A percentile compares a stretch with the other conserved stretches of the same genome.
phyloP scores from a whole-genome alignment of 2,888 invertebrate species.

The Cecidostiba fungosa region DNA sequence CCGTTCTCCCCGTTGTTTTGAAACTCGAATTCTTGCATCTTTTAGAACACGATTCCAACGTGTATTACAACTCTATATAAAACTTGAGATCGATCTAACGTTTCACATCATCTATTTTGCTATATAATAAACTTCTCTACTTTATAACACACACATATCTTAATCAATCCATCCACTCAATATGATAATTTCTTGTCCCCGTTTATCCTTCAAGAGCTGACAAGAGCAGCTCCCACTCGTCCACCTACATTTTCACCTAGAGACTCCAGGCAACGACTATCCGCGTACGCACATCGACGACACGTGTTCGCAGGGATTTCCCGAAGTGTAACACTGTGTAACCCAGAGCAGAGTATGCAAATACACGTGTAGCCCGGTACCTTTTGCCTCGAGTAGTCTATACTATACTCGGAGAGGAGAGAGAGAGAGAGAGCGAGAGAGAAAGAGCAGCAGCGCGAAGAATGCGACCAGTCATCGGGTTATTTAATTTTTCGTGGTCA shows the following conservation, averaged over 20 bases:
- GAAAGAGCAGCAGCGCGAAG: slow-evolving; percentile 68
- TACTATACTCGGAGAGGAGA: neutral
- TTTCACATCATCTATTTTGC: neutral
- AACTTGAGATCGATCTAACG: neutral
- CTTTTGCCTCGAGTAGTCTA: neutral
- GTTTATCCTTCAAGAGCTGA: neutral
- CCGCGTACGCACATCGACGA: neutral
- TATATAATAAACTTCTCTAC: neutral
- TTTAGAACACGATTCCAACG: neutral
- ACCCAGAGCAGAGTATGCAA: slow-evolving; percentile 31
- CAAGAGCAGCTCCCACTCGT: neutral
- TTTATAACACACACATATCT: neutral
- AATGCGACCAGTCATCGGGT: slow-evolving; percentile 84
- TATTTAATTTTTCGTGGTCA: slow-evolving; percentile 82
- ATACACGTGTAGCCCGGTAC: slow-evolving; percentile 33
- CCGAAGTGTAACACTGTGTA: slow-evolving; percentile 18
- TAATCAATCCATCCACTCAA: slow-evolving; percentile 16
- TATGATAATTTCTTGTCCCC: slow-evolving; percentile 13
- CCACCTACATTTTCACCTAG: slow-evolving; percentile 32
- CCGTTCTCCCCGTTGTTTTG: neutral
- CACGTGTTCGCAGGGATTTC: slow-evolving; percentile 47
- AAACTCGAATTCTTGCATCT: neutral
- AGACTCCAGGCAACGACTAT: neutral
- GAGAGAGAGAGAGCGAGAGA: slow-evolving; percentile 16
- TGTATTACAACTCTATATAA: neutral